A percentile compares a stretch with the other conserved stretches of the same genome.
Conservation (phyloP, 2,797 vertebrate species). For the Molossus alvarezi region DNA sequence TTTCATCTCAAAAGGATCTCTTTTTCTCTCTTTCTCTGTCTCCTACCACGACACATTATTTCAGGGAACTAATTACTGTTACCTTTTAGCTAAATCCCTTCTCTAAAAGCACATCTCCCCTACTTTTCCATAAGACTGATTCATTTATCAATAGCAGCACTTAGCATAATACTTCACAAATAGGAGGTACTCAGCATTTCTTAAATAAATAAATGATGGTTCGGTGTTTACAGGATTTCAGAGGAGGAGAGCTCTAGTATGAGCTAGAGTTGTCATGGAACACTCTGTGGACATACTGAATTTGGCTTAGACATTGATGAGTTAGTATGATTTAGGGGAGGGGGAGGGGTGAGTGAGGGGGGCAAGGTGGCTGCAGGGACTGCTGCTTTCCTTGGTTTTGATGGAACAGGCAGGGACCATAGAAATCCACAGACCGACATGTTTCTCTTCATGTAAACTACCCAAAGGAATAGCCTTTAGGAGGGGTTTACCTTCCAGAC, state of each 20-base stretch:
- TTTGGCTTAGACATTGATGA: too few species aligned
- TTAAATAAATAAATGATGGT: neutral
- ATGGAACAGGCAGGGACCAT: too few species aligned
- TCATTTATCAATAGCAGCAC: neutral
- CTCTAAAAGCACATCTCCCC: neutral
- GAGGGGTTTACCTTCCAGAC: too few species aligned
- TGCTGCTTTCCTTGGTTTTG: too few species aligned
- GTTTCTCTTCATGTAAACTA: too few species aligned
- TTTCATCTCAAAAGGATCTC: neutral
- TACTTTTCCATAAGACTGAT: neutral
- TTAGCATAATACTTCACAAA: neutral
- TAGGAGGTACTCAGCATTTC: neutral
- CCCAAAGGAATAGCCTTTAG: too few species aligned
- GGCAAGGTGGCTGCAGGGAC: neutral
- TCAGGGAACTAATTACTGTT: neutral
- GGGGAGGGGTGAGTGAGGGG: fast-evolving
- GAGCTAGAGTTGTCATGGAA: neutral
- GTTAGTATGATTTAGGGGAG: neutral
- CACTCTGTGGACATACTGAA: neutral
- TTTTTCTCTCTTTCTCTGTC: too few species aligned
- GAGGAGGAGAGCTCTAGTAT: neutral
- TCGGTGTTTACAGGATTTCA: neutral
- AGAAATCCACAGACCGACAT: too few species aligned
- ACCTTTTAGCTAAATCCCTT: neutral
- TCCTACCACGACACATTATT: neutral